Percentiles rank a stretch among this genome's conserved stretches.
phyloP scores from a whole-genome alignment of 2,113 vertebrate species.

The Eudorcas thomsonii region DNA sequence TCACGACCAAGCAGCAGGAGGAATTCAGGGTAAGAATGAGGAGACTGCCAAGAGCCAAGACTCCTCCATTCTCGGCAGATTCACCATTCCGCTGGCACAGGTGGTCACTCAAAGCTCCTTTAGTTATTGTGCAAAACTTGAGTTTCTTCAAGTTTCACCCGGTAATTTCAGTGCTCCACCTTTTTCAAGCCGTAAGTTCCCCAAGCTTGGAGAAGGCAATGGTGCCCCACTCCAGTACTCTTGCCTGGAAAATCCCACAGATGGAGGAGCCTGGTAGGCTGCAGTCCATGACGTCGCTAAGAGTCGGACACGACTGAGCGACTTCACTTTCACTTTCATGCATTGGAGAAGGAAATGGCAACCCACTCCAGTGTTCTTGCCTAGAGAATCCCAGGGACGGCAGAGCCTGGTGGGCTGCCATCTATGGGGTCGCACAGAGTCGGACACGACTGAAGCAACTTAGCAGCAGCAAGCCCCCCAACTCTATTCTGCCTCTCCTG shows the following conservation, averaged over 20 bases:
- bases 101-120: background rate
- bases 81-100: background rate
- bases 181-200: background rate
- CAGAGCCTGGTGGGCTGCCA: no score
- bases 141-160: background rate
- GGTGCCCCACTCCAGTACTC: no score
- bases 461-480: background rate
- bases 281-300: no score
- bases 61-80: background rate
- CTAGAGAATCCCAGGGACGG: no score
- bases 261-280: no score
- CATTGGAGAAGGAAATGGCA: no score
- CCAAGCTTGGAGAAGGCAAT: background rate
- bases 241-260: no score
- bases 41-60: background rate
- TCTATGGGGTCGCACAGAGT: no score
- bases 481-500: background rate
- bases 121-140: background rate
- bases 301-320: no score
- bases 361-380: no score
- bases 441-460: fast-evolving
- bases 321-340: no score
- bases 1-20: background rate
- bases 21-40: background rate
- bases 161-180: background rate